These are phyloP conservation scores for Cabera pusaria DNA, from an alignment of 2,888 invertebrate genomes.

Conservation along the genomic window DNA sequence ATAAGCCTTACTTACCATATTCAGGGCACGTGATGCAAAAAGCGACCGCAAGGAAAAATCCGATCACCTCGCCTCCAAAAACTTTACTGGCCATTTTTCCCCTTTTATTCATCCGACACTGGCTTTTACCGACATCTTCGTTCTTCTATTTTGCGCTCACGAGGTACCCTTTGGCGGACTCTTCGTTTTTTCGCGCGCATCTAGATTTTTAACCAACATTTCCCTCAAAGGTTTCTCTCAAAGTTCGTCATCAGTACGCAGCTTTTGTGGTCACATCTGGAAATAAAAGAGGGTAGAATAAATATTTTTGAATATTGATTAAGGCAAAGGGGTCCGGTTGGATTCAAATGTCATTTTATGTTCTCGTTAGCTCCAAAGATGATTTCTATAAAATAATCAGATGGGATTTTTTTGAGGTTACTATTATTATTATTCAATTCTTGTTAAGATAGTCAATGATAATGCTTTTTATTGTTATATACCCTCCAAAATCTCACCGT, in stretches of 20 bases:
- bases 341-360: too few relatives aligned
- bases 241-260: conserved; percentile 32
- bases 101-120: conserved; percentile 73
- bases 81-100: conserved; percentile 74
- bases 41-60: conserved; percentile 72
- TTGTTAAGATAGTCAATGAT: too few relatives aligned
- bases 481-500: too few relatives aligned
- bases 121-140: conserved; percentile 72
- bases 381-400: too few relatives aligned
- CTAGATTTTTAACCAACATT: conserved; percentile 55
- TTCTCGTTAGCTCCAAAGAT: too few relatives aligned
- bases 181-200: conserved; percentile 55
- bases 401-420: too few relatives aligned
- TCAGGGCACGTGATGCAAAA: conserved; percentile 75
- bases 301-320: conserved; percentile 8
- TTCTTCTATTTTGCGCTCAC: conserved; percentile 59
- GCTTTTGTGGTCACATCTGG: conserved; percentile 55
- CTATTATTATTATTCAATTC: too few relatives aligned
- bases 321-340: neutral
- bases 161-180: conserved; percentile 50
- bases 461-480: too few relatives aligned
- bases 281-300: conserved; percentile 35
- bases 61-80: conserved; percentile 70
- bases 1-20: conserved; percentile 64
- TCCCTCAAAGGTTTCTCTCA: conserved; percentile 42